Base-by-base conservation (phyloP, 2,888 invertebrate species). In the Tribolium freemani region DNA sequence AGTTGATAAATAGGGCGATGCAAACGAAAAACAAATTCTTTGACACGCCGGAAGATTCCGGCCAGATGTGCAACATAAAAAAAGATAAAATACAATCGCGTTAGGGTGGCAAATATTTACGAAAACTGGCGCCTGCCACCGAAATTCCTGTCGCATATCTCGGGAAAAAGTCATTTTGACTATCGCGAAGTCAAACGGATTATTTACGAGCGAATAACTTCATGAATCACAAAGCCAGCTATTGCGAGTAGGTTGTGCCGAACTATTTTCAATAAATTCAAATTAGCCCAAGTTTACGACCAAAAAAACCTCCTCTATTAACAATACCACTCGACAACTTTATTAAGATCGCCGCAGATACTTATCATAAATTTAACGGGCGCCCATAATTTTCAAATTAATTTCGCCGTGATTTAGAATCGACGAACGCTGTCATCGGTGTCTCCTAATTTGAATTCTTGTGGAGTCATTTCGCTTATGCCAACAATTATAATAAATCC, bases 101-200 rank as follows among this genome's bases (percentile, higher is more conserved):
- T 10, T 31, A 21, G 54, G 53, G 46, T 68, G 48, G 68, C 57
- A 68, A 68, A 58, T 68, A 68, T 68, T 68, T 68, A 68, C 31
- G 31, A 58, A 68, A 50, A 20, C 57, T 31, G 57, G 68, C 68
- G 57, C 58, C 68, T 58, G 5, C 5, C 8, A 20, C 16, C 10
- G 54, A 46, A 66, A 66, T 66, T 54, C 56, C 56, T 56, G 46
- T 56, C 46, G 26, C 54, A 66, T 66, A 56, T 56, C 50, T 63
- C n/a, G 16, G n/a, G 5, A 26, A 26, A 26, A 26, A 26, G 3
- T 26, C 26, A 26, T 26, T 26, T 26, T 26, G 26, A 5, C 26
- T 26, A 26, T 26, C 26, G 3, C 5, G 2, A 26, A 26, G 5
- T 26, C 26, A 26, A 26, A 26, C 26, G 26, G 5, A 26, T 26